Conservation (phyloP, 2,888 invertebrate genomes). For the Chalcosyrphus nemorum region DNA sequence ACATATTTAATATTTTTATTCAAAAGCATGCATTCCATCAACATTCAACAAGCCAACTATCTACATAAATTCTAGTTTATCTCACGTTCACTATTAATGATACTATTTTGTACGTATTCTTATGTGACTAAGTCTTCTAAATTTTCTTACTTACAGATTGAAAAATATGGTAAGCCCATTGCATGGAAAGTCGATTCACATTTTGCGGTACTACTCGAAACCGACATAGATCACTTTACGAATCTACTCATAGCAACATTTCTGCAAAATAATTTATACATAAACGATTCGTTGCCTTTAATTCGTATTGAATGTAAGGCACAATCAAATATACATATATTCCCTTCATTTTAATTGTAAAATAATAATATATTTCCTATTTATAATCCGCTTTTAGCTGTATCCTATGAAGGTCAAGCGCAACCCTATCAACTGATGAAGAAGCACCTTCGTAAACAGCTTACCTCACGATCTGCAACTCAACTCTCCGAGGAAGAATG, state of each 20-base stretch:
- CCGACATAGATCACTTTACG: slow-evolving; percentile 89
- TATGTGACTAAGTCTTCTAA: slow-evolving; percentile 19
- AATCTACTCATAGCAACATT: slow-evolving; percentile 87
- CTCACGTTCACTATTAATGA: not conserved
- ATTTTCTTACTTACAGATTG: slow-evolving; percentile 84
- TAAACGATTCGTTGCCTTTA: slow-evolving; percentile 90
- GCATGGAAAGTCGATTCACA: slow-evolving; percentile 91
- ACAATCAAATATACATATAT: slow-evolving; percentile 34
- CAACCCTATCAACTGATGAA: slow-evolving; percentile 83
- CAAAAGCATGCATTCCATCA: not conserved
- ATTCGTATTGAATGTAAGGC: slow-evolving; percentile 90
- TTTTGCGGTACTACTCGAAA: slow-evolving; percentile 89
- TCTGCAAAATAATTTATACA: slow-evolving; percentile 87
- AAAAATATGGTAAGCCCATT: slow-evolving; percentile 89
- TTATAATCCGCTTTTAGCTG: slow-evolving; percentile 82
- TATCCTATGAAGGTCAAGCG: slow-evolving; percentile 84
- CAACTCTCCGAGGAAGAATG: slow-evolving; percentile 78
- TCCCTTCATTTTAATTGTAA: not conserved
- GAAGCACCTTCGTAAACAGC: slow-evolving; percentile 81
- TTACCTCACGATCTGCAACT: slow-evolving; percentile 78
- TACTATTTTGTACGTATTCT: not conserved
- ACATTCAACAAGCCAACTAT: too few relatives aligned
- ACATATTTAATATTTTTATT: too few relatives aligned
- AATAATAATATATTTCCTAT: slow-evolving; percentile 9
- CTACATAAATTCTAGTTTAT: too few relatives aligned